Conservation (phyloP, 2,797 vertebrate genomes). For the Lacerta agilis region DNA sequence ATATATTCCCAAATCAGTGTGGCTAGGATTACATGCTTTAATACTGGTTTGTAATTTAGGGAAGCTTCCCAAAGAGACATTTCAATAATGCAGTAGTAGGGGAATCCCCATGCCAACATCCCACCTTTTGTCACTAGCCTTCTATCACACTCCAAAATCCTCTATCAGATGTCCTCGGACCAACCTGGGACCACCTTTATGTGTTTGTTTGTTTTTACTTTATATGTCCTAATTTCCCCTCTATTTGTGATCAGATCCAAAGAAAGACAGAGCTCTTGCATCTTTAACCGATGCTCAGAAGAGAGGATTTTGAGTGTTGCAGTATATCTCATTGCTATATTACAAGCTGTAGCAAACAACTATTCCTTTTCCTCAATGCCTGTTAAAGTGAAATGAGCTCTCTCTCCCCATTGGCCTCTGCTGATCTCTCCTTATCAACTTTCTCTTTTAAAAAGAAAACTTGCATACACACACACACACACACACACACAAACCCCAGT, state of each 20-base stretch:
- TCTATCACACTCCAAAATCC: neutral
- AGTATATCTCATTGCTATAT: neutral
- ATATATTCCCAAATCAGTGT: neutral
- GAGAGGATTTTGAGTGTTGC: neutral
- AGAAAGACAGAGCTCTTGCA: neutral
- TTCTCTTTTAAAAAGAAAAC: neutral
- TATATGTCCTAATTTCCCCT: neutral
- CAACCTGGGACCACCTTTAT: neutral
- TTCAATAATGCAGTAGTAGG: neutral
- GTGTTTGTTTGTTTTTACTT: neutral
- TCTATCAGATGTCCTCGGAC: neutral
- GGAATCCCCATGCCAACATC: neutral
- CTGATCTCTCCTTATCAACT: neutral
- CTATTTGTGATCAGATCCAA: neutral
- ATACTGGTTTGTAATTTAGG: neutral
- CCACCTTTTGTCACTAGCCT: neutral
- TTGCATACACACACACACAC: neutral
- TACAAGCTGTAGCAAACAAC: neutral
- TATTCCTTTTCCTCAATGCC: neutral
- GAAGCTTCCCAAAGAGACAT: neutral
- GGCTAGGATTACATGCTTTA: neutral
- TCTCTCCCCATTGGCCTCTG: neutral
- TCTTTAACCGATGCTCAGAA: neutral
- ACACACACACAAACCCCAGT: neutral
- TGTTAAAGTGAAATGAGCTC: neutral